phyloP scores from a whole-genome alignment of 2,797 vertebrate genomes.

The Borostomias antarcticus region DNA sequence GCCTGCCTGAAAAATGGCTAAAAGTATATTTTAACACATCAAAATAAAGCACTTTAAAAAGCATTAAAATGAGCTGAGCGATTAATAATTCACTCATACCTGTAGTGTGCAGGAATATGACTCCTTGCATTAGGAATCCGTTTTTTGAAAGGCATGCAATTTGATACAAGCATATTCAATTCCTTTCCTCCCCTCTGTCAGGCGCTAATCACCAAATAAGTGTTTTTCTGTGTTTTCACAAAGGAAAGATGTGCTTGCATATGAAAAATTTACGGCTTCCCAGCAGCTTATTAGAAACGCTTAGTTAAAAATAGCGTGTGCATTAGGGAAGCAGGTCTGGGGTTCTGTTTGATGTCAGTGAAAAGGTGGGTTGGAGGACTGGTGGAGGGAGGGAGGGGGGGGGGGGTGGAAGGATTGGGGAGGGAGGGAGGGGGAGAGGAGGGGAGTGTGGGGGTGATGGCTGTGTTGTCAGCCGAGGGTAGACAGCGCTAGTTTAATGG shows the following conservation, averaged over 20 bases:
- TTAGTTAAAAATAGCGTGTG: conserved; percentile 85
- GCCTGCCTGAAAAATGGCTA: conserved; percentile 82
- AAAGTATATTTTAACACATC: conserved; percentile 86
- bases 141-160: conserved; percentile 82
- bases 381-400: conserved; percentile 14
- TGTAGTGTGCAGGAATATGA: conserved; percentile 83
- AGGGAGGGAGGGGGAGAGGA: conserved; percentile 19
- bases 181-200: conserved; percentile 80
- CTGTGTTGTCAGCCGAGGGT: conserved; percentile 72
- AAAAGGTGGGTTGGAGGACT: conserved; percentile 63
- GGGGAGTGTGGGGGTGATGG: conserved; percentile 51
- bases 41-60: conserved; percentile 86
- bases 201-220: conserved; percentile 85
- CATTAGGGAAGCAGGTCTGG: conserved; percentile 79
- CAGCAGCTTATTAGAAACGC: conserved; percentile 84
- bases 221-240: conserved; percentile 86
- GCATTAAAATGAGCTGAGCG: conserved; percentile 82
- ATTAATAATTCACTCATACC: conserved; percentile 87
- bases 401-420: conserved; percentile 46
- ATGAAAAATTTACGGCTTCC: conserved; percentile 84
- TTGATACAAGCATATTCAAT: conserved; percentile 82
- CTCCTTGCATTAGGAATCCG: conserved; percentile 79
- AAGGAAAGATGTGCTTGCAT: conserved; percentile 81
- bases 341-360: conserved; percentile 82
- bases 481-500: conserved; percentile 71